Conservation (phyloP, 1,140 invertebrate species). For the Eriocheir sinensis region DNA sequence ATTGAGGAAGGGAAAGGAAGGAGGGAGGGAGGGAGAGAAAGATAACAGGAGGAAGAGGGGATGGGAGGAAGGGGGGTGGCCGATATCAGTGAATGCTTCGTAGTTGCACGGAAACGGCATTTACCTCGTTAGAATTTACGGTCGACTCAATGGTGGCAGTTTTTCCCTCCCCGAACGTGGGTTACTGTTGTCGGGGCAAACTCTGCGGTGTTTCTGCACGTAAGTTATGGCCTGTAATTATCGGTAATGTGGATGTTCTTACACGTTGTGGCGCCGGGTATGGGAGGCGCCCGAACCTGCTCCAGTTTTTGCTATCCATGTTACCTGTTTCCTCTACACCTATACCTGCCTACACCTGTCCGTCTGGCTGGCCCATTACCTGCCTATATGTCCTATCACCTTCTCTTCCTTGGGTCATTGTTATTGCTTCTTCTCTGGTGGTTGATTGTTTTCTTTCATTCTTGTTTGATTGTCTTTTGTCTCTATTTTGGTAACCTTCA, state of each 20-base stretch:
- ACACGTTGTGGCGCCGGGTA: background rate
- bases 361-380: background rate
- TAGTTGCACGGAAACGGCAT: background rate
- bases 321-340: too few relatives aligned
- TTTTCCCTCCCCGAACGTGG: constrained; percentile 14
- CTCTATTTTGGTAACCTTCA: background rate
- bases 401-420: too few relatives aligned
- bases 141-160: constrained; percentile 30
- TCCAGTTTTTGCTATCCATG: constrained; percentile 13
- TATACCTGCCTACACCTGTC: background rate
- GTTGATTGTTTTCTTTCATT: too few relatives aligned
- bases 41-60: background rate
- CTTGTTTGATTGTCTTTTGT: too few relatives aligned
- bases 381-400: background rate
- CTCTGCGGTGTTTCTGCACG: constrained; percentile 34
- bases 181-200: constrained; percentile 14
- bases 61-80: background rate
- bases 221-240: constrained; percentile 38
- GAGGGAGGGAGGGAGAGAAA: background rate
- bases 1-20: background rate
- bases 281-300: background rate
- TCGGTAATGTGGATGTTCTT: constrained; percentile 40
- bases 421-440: too few relatives aligned
- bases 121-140: constrained; percentile 45
- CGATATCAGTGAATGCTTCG: constrained; percentile 28